Percentiles rank a stretch among this genome's conserved stretches.
Conservation (phyloP, 2,888 invertebrate genomes). For the Coenonympha arcania region DNA sequence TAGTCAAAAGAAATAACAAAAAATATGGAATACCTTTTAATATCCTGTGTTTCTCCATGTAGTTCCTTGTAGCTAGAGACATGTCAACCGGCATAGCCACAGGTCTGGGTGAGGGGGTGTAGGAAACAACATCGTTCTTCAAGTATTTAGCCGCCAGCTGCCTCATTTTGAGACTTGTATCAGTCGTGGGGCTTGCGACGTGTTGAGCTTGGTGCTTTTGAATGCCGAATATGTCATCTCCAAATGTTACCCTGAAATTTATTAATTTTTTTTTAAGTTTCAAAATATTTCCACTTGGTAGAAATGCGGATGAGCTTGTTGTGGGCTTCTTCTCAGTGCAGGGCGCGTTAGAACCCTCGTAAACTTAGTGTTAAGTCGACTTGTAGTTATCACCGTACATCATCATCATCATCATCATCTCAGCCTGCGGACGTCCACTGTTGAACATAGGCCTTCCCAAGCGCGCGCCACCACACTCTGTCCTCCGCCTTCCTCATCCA, state of each 20-base stretch:
- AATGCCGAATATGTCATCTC: constrained; percentile 52
- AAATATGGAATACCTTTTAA: constrained; percentile 52
- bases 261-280: background rate
- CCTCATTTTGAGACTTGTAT: constrained; percentile 69
- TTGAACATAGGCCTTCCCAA: too few species aligned
- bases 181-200: constrained; percentile 36
- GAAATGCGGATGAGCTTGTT: too few species aligned
- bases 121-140: constrained; percentile 32
- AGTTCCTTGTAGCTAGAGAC: constrained; percentile 81
- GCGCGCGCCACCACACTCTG: too few species aligned
- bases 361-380: too few species aligned
- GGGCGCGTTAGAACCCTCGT: too few species aligned
- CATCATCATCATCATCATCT: too few species aligned
- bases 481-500: too few species aligned
- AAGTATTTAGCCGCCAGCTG: constrained; percentile 67
- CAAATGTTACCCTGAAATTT: constrained; percentile 59
- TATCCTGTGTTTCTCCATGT: constrained; percentile 79
- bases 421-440: too few species aligned
- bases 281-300: too few species aligned
- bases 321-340: too few species aligned
- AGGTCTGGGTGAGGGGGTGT: constrained; percentile 31
- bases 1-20: background rate
- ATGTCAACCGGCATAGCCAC: constrained; percentile 60
- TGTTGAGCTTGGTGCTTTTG: constrained; percentile 40
- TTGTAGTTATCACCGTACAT: too few species aligned